Base-by-base conservation (phyloP, 2,888 invertebrate genomes). In the Lumbricus terrestris region DNA sequence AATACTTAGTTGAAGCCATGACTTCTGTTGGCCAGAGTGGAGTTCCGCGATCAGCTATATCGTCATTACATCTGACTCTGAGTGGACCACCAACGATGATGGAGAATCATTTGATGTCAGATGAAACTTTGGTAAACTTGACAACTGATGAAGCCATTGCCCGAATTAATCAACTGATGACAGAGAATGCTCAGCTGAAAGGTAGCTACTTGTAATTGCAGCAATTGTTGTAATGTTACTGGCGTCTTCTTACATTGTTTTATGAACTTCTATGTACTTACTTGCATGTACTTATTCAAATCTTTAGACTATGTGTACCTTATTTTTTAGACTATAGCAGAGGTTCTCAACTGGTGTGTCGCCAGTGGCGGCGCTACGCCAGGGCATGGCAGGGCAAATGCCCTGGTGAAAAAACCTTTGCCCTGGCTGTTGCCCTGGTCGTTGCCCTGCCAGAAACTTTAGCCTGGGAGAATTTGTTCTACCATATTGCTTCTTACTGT, bases 1-100 rank as follows among this genome's bases (percentile, higher is more conserved):
- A n/a, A 11, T 69, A n/a, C 69, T 69, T 69, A 29, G n/a, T 29
- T 69, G 69, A 16, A n/a, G 69, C 69, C 69, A 69, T 69, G 69
- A n/a, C 69, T 69, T 69, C 69, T 69, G 69, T n/a, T 69, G 69
- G 69, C 69, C 69, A 69, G 29, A 69, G 29, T 69, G 69, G 69
- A n/a, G 69, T 69, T 29, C 29, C 69, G n/a, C 29, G 69, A 69
- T 69, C n/a, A n/a, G n/a, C 69, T 69, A n/a, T 29, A 69, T 69
- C 69, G n/a, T 69, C n/a, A 69, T 69, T 69, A n/a, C 69, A 69
- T 69, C 69, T 69, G n/a, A 69, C 29, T n/a, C 69, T 69, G 69
- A 69, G 69, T 69, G 69, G 69, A n/a, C 69, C 69, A n/a, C 69
- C 69, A 69, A 69, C 69, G n/a, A 69, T 69, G 69, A 69, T 69